Conservation (phyloP, 2,888 invertebrate species). For the Nemotelus pantherinus region DNA sequence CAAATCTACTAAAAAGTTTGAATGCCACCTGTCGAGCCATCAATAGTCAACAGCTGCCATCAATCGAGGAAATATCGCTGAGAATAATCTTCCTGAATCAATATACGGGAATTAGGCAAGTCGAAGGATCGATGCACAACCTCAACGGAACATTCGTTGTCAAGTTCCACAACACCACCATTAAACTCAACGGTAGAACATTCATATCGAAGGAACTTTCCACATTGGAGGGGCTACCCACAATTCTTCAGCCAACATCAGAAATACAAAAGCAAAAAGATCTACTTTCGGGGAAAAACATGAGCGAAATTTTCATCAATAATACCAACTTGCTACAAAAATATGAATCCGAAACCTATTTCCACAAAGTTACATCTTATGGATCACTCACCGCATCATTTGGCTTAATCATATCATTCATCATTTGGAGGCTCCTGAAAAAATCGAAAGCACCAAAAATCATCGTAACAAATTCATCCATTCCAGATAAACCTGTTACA, state of each 20-base stretch:
- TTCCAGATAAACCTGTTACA: too few species aligned
- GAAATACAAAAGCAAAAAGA: background rate
- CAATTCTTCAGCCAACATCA: background rate
- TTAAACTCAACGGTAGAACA: background rate
- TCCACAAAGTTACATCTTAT: too few species aligned
- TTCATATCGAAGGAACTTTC: background rate
- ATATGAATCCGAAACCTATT: background rate
- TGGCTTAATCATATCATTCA: too few species aligned
- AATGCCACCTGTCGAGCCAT: background rate
- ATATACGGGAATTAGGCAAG: background rate
- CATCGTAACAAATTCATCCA: too few species aligned
- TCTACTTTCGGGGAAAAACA: background rate
- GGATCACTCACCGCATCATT: too few species aligned
- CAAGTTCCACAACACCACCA: background rate
- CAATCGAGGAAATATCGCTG: background rate
- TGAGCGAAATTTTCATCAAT: background rate
- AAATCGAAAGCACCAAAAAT: too few species aligned
- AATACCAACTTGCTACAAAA: background rate
- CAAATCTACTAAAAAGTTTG: too few species aligned
- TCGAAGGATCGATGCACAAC: background rate
- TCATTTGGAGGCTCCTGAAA: too few species aligned
- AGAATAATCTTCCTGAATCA: background rate
- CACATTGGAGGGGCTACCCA: background rate
- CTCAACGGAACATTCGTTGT: background rate
- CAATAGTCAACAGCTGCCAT: background rate